Base-by-base conservation (phyloP, 2,113 vertebrate genomes). In the Syrrhaptes paradoxus region DNA sequence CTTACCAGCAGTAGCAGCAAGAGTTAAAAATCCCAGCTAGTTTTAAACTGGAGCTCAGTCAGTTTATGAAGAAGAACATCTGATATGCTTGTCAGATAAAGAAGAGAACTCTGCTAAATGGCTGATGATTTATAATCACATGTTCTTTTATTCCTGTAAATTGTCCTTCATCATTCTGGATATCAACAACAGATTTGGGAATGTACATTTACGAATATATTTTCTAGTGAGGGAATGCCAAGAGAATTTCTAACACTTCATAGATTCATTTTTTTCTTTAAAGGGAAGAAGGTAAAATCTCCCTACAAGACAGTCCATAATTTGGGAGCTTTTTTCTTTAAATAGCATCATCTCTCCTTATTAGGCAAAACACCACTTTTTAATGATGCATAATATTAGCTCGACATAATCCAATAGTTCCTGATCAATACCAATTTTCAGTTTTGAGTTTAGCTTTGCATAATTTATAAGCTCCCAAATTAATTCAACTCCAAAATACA, bases 101-200 rank as follows among this genome's bases (percentile, higher is more conserved):
- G 41, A 67, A 73, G 49, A 86, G 46, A 79, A 88, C n/a, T 88
- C 58, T 31, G n/a, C 75, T 83, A 68, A 92, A 88, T 46, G 71
- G 41, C 14, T 61, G 58, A 76, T 72, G 89, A 92, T 88, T 92
- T 96, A 92, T 76, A 90, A 92, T 72, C 43, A 59, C n/a, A 55
- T n/a, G 46, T 76, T 82, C 57, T 52, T 92, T 79, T 88, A 76
- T 49, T 83, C 41, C 62, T 54, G 17, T 19, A 72, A 92, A 95
- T 61, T 79, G 32, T 17, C 14, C 31, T 59, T 83, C 1, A 12
- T 58, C 63, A 36, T 83, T 65, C 31, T 73, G 63, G 17, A 61
- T 57, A 92, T n/a, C 85, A 92, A 88, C 72, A 87, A 34, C 48
- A 48, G 24, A 68, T 76, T 76, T 86, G 31, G 76, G 45, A 86